phyloP scores from a whole-genome alignment of 2,797 vertebrate species.

The Manis javanica region DNA sequence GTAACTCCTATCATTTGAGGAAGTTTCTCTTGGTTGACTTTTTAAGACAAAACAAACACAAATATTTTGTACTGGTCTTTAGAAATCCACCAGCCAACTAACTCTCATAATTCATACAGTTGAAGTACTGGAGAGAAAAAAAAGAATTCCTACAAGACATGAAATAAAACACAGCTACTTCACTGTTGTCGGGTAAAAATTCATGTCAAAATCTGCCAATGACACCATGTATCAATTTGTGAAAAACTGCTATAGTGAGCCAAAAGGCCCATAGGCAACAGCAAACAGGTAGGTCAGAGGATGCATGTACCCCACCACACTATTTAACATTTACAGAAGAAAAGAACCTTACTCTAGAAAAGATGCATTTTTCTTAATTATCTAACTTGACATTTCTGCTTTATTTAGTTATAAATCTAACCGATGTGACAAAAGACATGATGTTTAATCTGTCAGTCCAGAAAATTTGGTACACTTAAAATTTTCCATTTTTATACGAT shows the following conservation, averaged over 20 bases:
- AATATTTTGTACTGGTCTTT: slow-evolving; percentile 78
- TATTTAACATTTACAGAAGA: slow-evolving; percentile 65
- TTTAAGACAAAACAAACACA: slow-evolving; percentile 78
- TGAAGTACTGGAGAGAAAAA: slow-evolving; percentile 85
- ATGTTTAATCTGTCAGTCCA: slow-evolving; percentile 65
- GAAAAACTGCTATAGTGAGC: slow-evolving; percentile 84
- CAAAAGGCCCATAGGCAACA: slow-evolving; percentile 86
- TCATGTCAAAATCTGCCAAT: slow-evolving; percentile 84
- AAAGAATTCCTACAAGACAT: slow-evolving; percentile 82
- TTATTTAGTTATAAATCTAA: slow-evolving; percentile 69
- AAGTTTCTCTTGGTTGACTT: slow-evolving; percentile 83
- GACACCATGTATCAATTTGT: slow-evolving; percentile 83
- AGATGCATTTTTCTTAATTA: slow-evolving; percentile 54
- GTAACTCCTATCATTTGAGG: slow-evolving; percentile 83
- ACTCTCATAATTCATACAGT: slow-evolving; percentile 81
- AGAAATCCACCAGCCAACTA: slow-evolving; percentile 83
- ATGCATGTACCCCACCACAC: slow-evolving; percentile 77
- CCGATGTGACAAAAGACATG: slow-evolving; percentile 64
- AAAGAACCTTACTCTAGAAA: slow-evolving; percentile 57
- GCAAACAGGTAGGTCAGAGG: slow-evolving; percentile 88
- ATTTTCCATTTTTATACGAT: slow-evolving; percentile 78
- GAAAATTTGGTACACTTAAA: slow-evolving; percentile 72
- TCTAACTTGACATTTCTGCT: slow-evolving; percentile 55
- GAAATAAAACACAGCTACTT: slow-evolving; percentile 85
- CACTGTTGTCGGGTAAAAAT: slow-evolving; percentile 85